Evolutionary conservation across 2,888 invertebrate species (phyloP).

Genomic region (Drosophila tripunctata): DNA sequence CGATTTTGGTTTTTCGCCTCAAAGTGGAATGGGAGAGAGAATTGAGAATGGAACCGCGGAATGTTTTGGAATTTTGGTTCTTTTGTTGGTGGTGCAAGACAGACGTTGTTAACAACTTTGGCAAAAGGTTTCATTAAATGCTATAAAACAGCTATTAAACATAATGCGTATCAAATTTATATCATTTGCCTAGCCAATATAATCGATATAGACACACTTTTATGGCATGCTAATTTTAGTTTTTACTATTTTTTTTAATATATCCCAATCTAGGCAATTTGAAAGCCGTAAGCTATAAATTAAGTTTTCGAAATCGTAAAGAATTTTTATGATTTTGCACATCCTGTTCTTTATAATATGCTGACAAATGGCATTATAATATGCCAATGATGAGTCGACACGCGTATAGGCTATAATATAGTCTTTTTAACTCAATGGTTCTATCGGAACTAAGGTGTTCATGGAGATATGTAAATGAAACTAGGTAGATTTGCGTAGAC

Average conservation of each 20-base stretch:
- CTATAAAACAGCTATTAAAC: conserved; percentile 36
- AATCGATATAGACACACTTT: conserved; percentile 34
- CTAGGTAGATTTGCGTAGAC: background rate
- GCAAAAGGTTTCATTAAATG: conserved; percentile 19
- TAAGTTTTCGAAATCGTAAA: conserved; percentile 1
- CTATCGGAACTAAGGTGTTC: background rate
- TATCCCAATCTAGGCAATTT: background rate
- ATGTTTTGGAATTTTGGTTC: conserved; percentile 32
- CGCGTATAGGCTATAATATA: background rate
- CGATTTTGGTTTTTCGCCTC: conserved; percentile 65
- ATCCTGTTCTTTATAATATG: conserved; percentile 11
- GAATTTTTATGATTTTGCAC: conserved; percentile 5
- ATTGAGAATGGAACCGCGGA: conserved; percentile 35
- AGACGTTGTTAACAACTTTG: conserved; percentile 33
- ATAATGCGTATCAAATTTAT: conserved; percentile 51
- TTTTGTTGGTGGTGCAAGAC: conserved; percentile 7
- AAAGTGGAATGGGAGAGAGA: conserved; percentile 25
- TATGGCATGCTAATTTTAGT: conserved; percentile 13
- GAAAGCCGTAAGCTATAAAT: conserved; percentile 30
- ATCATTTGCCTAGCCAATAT: conserved; percentile 44
- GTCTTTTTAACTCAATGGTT: background rate
- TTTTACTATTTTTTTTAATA: conserved; percentile 9
- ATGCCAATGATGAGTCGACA: background rate
- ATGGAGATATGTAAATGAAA: background rate
- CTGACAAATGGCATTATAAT: background rate